Evolutionary conservation across 2,888 invertebrate species (phyloP).

Genomic region (Rapana venosa): DNA sequence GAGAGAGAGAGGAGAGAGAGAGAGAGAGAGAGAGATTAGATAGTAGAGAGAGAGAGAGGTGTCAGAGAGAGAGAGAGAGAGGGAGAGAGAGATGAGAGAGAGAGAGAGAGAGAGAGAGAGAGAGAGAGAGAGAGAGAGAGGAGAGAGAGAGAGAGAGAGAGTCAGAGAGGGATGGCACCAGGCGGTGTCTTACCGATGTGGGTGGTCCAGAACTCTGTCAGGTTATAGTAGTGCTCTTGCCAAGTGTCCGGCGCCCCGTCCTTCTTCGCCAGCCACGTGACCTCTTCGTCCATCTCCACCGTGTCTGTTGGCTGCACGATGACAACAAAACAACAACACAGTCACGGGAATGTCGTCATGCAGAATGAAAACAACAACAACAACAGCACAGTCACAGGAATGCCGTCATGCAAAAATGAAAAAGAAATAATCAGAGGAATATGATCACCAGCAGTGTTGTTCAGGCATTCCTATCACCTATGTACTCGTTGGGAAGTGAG

Average conservation of each 20-base stretch:
- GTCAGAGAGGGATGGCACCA: too few relatives aligned
- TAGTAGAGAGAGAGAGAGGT: too few relatives aligned
- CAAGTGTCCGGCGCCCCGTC: conserved; percentile 37
- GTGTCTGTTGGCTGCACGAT: conserved; percentile 12
- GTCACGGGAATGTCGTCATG: neutral
- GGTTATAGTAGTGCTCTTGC: conserved; percentile 43
- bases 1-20: too few relatives aligned
- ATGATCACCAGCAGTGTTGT: neutral
- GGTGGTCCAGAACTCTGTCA: conserved; percentile 34
- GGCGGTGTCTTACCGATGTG: conserved; percentile 27
- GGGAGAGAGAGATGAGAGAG: neutral
- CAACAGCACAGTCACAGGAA: neutral
- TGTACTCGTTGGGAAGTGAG: too few relatives aligned
- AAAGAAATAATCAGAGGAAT: neutral
- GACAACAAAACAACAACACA: neutral
- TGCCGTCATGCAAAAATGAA: too few relatives aligned
- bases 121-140: neutral
- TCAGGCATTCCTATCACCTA: neutral
- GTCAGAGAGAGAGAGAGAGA: neutral
- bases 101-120: neutral
- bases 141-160: neutral
- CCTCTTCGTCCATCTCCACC: conserved; percentile 47
- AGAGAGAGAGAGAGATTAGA: too few relatives aligned
- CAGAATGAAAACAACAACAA: too few relatives aligned
- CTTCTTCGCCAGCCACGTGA: conserved; percentile 43